Percentiles rank a stretch among this genome's conserved stretches.
phyloP scores from a whole-genome alignment of 1,140 invertebrate genomes.

The Scaptomyza pallida region DNA sequence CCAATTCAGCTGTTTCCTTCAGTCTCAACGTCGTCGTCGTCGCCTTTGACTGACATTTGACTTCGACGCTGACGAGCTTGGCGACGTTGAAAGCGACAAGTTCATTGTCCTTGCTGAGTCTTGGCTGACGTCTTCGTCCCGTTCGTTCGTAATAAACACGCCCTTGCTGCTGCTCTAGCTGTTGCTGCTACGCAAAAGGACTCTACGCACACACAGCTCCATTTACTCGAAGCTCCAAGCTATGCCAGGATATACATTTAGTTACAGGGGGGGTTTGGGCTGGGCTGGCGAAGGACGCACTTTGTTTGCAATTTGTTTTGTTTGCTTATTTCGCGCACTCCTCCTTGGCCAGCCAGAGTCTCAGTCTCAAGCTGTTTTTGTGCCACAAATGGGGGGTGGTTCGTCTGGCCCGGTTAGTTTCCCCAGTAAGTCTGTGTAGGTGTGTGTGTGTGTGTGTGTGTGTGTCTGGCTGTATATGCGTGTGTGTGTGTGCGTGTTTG shows the following conservation, averaged over 20 bases:
- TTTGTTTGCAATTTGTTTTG: slow-evolving; percentile 82
- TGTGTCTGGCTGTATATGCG: slow-evolving; percentile 11
- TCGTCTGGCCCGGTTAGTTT: slow-evolving; percentile 30
- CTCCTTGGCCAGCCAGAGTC: slow-evolving; percentile 17
- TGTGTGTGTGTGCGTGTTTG: slow-evolving; percentile 17
- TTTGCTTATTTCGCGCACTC: slow-evolving; percentile 67
- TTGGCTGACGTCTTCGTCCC: slow-evolving; percentile 1
- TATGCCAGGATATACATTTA: neutral
- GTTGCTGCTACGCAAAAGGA: slow-evolving; percentile 14
- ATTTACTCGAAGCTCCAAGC: neutral
- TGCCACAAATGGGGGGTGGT: slow-evolving; percentile 24
- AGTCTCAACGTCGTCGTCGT: slow-evolving; percentile 36
- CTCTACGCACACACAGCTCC: slow-evolving; percentile 40
- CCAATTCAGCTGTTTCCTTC: slow-evolving; percentile 33
- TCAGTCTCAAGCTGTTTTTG: slow-evolving; percentile 33
- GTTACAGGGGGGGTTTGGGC: neutral
- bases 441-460: slow-evolving; percentile 14
- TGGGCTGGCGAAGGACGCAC: slow-evolving; percentile 66
- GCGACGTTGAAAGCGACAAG: slow-evolving; percentile 75
- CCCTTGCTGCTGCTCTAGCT: slow-evolving; percentile 26
- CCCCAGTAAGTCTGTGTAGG: neutral
- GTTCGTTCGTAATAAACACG: slow-evolving; percentile 67
- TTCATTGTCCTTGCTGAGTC: slow-evolving; percentile 73
- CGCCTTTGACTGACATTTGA: slow-evolving; percentile 80
- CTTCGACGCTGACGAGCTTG: slow-evolving; percentile 73